Conservation (phyloP, 2,888 invertebrate species). For the Baronia brevicornis region DNA sequence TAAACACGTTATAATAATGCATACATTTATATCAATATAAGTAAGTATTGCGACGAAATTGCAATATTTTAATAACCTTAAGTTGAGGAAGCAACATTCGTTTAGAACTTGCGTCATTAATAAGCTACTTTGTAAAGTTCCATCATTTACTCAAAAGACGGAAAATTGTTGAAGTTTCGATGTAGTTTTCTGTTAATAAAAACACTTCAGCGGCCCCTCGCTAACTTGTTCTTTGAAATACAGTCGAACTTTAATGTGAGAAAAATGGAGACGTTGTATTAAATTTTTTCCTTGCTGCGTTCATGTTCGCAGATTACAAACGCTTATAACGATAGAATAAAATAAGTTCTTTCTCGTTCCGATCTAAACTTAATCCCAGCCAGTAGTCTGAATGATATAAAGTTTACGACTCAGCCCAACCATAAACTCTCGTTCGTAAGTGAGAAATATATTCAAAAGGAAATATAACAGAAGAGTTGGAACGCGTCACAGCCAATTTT, state of each 20-base stretch:
- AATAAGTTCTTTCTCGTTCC: constrained; percentile 1
- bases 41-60: too few relatives aligned
- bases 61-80: too few relatives aligned
- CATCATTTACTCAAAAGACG: constrained; percentile 15
- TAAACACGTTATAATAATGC: too few relatives aligned
- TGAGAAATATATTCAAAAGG: constrained; percentile 5
- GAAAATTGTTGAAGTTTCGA: constrained; percentile 13
- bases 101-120: constrained; percentile 10
- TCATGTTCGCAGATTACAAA: constrained; percentile 8
- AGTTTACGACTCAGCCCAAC: background rate
- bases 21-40: too few relatives aligned
- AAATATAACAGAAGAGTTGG: constrained; percentile 10
- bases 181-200: constrained; percentile 16
- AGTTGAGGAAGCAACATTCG: constrained; percentile 10
- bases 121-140: constrained; percentile 14
- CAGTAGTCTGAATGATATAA: background rate
- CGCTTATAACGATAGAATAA: constrained; percentile 8
- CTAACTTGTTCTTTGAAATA: constrained; percentile 14
- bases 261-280: constrained; percentile 10
- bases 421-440: background rate
- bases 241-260: constrained; percentile 8
- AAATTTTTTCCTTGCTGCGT: constrained; percentile 10
- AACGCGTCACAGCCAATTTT: constrained; percentile 17
- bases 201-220: constrained; percentile 11
- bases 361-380: constrained; percentile 2